Conservation (phyloP, 2,888 invertebrate genomes). For the Marasmarcha lunaedactyla region DNA sequence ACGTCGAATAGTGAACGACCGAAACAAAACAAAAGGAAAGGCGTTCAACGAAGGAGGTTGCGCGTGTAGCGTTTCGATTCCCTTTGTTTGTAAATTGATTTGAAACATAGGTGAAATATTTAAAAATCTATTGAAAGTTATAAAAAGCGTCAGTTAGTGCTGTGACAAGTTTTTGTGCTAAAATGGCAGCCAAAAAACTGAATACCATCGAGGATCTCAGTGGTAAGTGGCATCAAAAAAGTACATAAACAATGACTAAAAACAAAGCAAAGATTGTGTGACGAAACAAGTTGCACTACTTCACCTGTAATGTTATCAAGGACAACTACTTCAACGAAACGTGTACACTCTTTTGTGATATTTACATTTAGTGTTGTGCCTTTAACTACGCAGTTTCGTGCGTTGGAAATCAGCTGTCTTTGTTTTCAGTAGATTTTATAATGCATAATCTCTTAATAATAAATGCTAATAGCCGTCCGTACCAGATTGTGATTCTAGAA, state of each 20-base stretch:
- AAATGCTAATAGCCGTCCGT: not conserved
- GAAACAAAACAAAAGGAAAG: conserved; percentile 4
- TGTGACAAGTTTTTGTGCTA: conserved; percentile 19
- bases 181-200: conserved; percentile 58
- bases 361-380: not conserved
- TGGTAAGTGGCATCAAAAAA: conserved; percentile 42
- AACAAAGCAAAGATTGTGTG: conserved; percentile 30
- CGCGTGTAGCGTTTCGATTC: conserved; percentile 4
- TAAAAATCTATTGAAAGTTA: not conserved
- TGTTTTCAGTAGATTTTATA: conserved; percentile 20
- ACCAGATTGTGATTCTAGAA: no score
- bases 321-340: conserved; percentile 9
- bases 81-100: not conserved
- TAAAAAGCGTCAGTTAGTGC: conserved; percentile 18
- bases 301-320: conserved; percentile 26
- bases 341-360: conserved; percentile 9
- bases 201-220: conserved; percentile 62
- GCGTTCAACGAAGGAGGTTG: conserved; percentile 8
- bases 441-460: conserved; percentile 3
- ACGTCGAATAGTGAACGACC: not conserved
- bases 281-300: conserved; percentile 22
- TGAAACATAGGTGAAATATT: not conserved
- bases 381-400: conserved; percentile 22
- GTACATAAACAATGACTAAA: conserved; percentile 40
- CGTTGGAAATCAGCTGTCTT: conserved; percentile 21